A percentile compares a stretch with the other conserved stretches of the same genome.
Evolutionary conservation across 2,113 vertebrate species (phyloP).

Genomic region (Upupa epops): DNA sequence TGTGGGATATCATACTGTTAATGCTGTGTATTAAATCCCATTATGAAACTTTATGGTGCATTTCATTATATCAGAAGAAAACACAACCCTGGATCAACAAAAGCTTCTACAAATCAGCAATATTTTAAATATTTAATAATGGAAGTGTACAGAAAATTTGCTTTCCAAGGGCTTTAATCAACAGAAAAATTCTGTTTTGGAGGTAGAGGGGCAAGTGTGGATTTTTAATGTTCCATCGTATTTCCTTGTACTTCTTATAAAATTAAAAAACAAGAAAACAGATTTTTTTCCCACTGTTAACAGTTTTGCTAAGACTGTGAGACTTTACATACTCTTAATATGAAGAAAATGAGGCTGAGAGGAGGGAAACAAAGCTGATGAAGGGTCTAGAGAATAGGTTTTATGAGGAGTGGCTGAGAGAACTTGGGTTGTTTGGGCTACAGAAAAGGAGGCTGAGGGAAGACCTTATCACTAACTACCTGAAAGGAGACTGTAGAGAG

Average conservation of each 20-base stretch:
- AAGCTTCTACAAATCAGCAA: background rate
- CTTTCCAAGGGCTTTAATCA: background rate
- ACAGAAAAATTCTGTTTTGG: background rate
- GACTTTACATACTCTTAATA: background rate
- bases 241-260: background rate
- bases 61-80: background rate
- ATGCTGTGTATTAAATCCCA: background rate
- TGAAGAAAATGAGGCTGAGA: too few relatives aligned
- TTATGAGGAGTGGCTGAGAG: too few relatives aligned
- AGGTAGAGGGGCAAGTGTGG: rapidly evolving
- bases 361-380: too few relatives aligned
- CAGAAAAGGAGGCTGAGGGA: too few relatives aligned
- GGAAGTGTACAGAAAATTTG: background rate
- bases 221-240: background rate
- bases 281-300: background rate
- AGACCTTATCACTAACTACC: too few relatives aligned
- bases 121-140: background rate
- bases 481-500: too few relatives aligned
- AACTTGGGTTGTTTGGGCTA: too few relatives aligned
- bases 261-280: background rate
- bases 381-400: too few relatives aligned
- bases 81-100: background rate
- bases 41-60: background rate
- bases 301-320: background rate
- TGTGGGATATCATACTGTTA: background rate